Evolutionary conservation across 2,888 invertebrate species (phyloP), one percentile per base, ranked within the genome.

Genomic region (Boloria selene): DNA sequence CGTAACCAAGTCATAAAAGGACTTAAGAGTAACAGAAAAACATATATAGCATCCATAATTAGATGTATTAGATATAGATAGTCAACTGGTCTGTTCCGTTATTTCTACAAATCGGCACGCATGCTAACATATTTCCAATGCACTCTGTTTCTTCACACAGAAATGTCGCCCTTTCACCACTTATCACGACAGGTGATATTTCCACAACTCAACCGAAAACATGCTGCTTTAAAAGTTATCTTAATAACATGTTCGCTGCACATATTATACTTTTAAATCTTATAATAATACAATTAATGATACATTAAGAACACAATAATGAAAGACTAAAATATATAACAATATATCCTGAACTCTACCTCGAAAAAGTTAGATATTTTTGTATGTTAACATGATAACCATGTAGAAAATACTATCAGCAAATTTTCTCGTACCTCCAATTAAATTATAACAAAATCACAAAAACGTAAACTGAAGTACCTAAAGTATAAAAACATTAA

Each of bases 1-100:
- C 10, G 10, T 10, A 10, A 38, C 31, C 31, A 38, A 38, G 31
- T 10, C 10, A 38, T 38, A 38, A 38, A 38, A 26, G 55, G 22
- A 54, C 26, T 45, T 45, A 10, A 49, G 16, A n/a, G 58, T 16
- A 45, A 64, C 45, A 51, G 16, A 6, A 52, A 58, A 45, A 51
- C 17, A 44, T 38, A 51, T 51, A 65, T n/a, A 69, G 44, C 69
- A 75, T 75, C 72, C 70, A 75, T 75, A 74, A 70, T 70, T 73
- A 69, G 63, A 76, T 76, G 73, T 76, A 49, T n/a, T 49, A 49
- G 16, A 16, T 49, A 77, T 70, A 76, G 76, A 80, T 79, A 79
- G 78, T 76, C 77, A 77, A 79, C 83, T 81, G 80, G 85, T 82
- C 74, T 75, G 82, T 88, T 82, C 90, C 90, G 90, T 90, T 90